A percentile compares a stretch with the other conserved stretches of the same genome.
Evolutionary conservation across 2,888 invertebrate genomes (phyloP).

Genomic region (Luffia ferchaultella): DNA sequence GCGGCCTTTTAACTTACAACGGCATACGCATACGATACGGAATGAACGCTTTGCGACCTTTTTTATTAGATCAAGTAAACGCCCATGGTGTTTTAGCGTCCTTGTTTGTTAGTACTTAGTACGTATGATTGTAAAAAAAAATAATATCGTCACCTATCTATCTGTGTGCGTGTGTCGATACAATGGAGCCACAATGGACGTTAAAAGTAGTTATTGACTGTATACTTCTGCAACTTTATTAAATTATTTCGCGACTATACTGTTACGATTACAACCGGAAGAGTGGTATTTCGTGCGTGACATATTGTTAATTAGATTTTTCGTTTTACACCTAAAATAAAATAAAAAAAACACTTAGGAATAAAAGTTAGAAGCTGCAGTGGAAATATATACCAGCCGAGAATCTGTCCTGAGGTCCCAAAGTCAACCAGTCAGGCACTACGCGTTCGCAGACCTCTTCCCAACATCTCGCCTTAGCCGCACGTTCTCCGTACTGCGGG

Average conservation of each 20-base stretch:
- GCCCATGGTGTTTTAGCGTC: background rate
- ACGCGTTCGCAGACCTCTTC: constrained; percentile 53
- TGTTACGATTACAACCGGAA: no score
- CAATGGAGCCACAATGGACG: no score
- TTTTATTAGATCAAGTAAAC: background rate
- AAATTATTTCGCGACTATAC: no score
- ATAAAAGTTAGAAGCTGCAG: no score
- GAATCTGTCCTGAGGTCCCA: background rate
- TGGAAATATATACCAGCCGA: background rate
- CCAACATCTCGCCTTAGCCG: constrained; percentile 54
- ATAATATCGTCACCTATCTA: no score
- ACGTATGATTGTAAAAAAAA: background rate
- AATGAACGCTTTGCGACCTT: background rate
- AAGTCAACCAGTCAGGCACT: constrained; percentile 41
- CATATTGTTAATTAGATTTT: no score
- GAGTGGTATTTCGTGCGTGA: no score
- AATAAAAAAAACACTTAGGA: no score
- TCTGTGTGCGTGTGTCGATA: no score
- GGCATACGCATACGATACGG: background rate
- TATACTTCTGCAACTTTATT: no score
- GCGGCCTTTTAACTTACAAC: background rate
- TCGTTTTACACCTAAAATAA: no score
- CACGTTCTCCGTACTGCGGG: constrained; percentile 46
- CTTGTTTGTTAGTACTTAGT: background rate
- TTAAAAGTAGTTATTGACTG: no score